A percentile compares a stretch with the other conserved stretches of the same genome.
These are phyloP conservation scores for Sycophila texana DNA, from an alignment of 2,888 invertebrate species.

Conservation along the genomic window DNA sequence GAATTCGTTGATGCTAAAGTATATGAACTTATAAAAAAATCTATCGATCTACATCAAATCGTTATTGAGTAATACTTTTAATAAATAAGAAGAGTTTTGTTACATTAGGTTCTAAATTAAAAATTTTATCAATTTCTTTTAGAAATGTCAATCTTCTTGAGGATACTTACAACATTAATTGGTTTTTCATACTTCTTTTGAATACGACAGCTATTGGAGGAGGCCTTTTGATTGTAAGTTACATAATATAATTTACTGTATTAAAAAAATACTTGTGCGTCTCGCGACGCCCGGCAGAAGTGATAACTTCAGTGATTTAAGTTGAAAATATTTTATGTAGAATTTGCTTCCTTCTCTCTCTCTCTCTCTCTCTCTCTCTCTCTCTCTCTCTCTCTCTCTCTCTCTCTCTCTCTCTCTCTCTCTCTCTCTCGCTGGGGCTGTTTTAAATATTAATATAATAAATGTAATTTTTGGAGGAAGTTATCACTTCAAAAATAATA, in stretches of 20 bases:
- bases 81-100: background rate
- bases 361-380: no score
- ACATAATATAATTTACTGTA: background rate
- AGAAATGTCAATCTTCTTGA: constrained; percentile 26
- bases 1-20: background rate
- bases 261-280: no score
- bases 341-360: no score
- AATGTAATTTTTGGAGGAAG: no score
- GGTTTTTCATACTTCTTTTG: constrained; percentile 33
- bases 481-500: no score
- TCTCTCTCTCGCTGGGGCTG: no score
- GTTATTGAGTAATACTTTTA: constrained; percentile 20
- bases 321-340: no score
- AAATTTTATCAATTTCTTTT: background rate
- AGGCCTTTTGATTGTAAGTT: constrained; percentile 27
- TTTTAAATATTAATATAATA: no score
- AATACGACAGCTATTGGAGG: constrained; percentile 24
- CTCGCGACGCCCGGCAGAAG: no score
- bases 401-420: no score
- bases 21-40: background rate
- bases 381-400: no score
- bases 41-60: constrained; percentile 34
- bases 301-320: no score
- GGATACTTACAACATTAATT: constrained; percentile 22
- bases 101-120: background rate